These are phyloP conservation scores for Dysidea cf. avara DNA, from an alignment of 37 sponge, comb jelly and placozoan species.

Conservation along the genomic window DNA sequence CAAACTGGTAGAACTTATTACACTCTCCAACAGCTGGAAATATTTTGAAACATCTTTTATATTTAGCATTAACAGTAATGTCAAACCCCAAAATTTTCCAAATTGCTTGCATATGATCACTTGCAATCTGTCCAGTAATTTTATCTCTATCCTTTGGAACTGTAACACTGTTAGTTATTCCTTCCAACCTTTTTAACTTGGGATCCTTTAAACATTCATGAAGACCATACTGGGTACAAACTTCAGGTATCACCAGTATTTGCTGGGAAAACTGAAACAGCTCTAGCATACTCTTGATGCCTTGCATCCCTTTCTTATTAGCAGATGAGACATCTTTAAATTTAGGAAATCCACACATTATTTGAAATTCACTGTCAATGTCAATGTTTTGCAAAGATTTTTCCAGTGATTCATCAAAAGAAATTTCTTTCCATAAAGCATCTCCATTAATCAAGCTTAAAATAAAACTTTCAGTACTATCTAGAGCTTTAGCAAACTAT, in stretches of 20 bases:
- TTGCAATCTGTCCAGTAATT: slow-evolving; percentile 57
- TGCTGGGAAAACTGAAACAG: slow-evolving; percentile 59
- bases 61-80: background rate
- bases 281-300: slow-evolving; percentile 60
- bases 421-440: slow-evolving; percentile 57
- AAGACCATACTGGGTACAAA: slow-evolving; percentile 67
- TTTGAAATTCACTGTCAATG: slow-evolving; percentile 45
- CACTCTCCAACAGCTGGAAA: slow-evolving; percentile 60
- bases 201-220: too few species aligned
- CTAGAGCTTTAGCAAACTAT: slow-evolving; percentile 42
- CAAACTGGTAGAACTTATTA: slow-evolving; percentile 65
- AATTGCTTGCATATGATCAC: slow-evolving; percentile 33
- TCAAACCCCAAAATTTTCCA: slow-evolving; percentile 22
- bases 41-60: slow-evolving; percentile 20
- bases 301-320: slow-evolving; percentile 33
- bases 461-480: slow-evolving; percentile 32
- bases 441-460: slow-evolving; percentile 39
- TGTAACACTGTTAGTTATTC: slow-evolving; percentile 31
- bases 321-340: background rate
- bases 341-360: slow-evolving; percentile 23
- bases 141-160: slow-evolving; percentile 11
- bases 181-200: slow-evolving; percentile 28
- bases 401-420: slow-evolving; percentile 29
- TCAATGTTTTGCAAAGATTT: slow-evolving; percentile 33
- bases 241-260: slow-evolving; percentile 46